Conservation (phyloP, 1,140 invertebrate genomes). For the Solenopsis invicta region DNA sequence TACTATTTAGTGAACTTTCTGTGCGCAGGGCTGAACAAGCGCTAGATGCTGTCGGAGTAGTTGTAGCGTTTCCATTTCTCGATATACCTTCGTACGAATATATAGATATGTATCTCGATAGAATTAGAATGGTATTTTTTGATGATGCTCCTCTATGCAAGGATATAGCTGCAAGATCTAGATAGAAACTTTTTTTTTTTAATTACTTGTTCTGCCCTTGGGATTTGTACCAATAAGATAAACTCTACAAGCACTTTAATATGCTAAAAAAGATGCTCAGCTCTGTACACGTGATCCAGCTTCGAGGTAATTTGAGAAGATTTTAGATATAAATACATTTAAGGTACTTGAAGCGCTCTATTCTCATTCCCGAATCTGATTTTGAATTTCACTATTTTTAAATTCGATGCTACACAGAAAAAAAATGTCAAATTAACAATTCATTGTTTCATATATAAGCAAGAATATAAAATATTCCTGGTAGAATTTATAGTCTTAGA, state of each 20-base stretch:
- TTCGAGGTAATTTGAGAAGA: slow-evolving; percentile 28
- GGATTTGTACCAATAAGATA: neutral
- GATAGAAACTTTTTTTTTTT: slow-evolving; percentile 15
- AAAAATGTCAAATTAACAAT: too few species aligned
- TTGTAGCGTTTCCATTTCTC: slow-evolving; percentile 49
- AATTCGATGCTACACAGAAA: neutral
- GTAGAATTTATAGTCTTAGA: too few species aligned
- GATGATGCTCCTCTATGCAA: slow-evolving; percentile 49
- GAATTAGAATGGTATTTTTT: slow-evolving; percentile 55
- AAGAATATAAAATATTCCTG: too few species aligned
- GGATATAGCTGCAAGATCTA: slow-evolving; percentile 53
- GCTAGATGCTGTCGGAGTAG: slow-evolving; percentile 58
- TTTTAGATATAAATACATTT: neutral
- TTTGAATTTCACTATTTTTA: neutral
- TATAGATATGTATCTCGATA: slow-evolving; percentile 64
- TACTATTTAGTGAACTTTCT: slow-evolving; percentile 62
- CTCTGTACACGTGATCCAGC: slow-evolving; percentile 53
- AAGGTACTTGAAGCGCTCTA: neutral
- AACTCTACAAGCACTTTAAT: slow-evolving; percentile 62
- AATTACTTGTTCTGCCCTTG: slow-evolving; percentile 13
- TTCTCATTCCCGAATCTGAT: neutral
- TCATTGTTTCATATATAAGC: too few species aligned
- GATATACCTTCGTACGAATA: slow-evolving; percentile 57
- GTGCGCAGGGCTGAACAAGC: slow-evolving; percentile 66
- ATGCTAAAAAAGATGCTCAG: slow-evolving; percentile 41